These are phyloP conservation scores for Muntiacus reevesi DNA, from an alignment of 2,113 vertebrate genomes.

Conservation along the genomic window DNA sequence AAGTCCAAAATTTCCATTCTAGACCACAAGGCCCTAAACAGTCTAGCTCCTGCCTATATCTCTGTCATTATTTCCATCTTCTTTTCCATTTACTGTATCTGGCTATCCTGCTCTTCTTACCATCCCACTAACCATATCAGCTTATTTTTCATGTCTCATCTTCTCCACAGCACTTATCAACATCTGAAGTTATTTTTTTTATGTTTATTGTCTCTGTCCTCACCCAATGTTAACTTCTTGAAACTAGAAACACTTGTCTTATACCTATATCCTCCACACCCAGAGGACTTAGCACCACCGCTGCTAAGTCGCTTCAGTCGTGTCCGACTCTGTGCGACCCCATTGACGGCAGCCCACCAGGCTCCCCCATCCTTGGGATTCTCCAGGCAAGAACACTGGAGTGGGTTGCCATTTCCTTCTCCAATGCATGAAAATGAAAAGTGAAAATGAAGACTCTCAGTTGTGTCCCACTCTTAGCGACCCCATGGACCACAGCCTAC, in stretches of 20 bases:
- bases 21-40: not conserved
- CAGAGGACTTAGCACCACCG: not conserved
- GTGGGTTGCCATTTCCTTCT: too few species aligned
- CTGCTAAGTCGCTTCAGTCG: too few species aligned
- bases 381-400: too few species aligned
- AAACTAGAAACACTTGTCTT: not conserved
- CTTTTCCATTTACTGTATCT: not conserved
- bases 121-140: not conserved
- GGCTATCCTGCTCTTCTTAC: not conserved
- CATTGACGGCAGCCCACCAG: too few species aligned
- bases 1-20: not conserved
- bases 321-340: too few species aligned
- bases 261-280: not conserved
- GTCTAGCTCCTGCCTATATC: not conserved
- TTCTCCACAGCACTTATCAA: not conserved
- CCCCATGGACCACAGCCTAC: too few species aligned
- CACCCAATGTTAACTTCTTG: not conserved
- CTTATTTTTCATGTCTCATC: not conserved
- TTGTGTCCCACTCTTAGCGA: too few species aligned
- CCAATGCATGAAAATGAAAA: too few species aligned
- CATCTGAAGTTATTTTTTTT: not conserved
- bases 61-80: not conserved
- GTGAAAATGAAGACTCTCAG: too few species aligned
- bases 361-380: too few species aligned
- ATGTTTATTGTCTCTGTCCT: not conserved